phyloP scores from a whole-genome alignment of 2,888 invertebrate species.

The Watsonalla cultraria region DNA sequence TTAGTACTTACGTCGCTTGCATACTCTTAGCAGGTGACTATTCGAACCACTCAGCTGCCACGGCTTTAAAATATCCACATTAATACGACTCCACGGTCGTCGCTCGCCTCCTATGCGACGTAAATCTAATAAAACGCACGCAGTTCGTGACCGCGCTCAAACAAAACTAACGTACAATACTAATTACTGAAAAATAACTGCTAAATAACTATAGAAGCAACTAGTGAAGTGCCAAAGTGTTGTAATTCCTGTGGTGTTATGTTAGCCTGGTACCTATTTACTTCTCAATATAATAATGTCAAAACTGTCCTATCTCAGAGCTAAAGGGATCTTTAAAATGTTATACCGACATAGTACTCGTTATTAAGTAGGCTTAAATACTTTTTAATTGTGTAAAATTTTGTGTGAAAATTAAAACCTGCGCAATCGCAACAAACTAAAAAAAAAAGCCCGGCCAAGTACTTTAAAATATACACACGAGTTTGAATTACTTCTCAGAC shows the following conservation, averaged over 20 bases:
- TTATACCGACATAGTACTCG: too few species aligned
- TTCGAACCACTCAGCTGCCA: not conserved
- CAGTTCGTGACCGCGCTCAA: conserved; percentile 55
- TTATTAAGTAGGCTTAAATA: too few species aligned
- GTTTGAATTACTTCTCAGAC: too few species aligned
- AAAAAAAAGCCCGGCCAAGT: too few species aligned
- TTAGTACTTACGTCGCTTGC: too few species aligned
- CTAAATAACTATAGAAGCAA: conserved; percentile 17
- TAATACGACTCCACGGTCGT: conserved; percentile 21
- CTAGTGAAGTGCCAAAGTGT: conserved; percentile 15
- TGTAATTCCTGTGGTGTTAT: not conserved
- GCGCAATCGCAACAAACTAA: too few species aligned
- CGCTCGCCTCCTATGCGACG: conserved; percentile 25
- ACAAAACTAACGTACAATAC: conserved; percentile 46
- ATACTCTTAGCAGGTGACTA: not conserved
- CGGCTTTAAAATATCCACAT: not conserved
- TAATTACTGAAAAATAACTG: conserved; percentile 13
- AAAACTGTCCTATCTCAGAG: too few species aligned
- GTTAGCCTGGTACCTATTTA: not conserved
- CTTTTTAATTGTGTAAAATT: too few species aligned
- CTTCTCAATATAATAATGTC: too few species aligned
- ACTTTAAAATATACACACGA: too few species aligned
- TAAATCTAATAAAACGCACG: conserved; percentile 47
- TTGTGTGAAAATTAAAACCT: too few species aligned
- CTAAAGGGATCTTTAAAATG: too few species aligned